Conservation (phyloP, 2,888 invertebrate genomes). For the Nomada flava region DNA sequence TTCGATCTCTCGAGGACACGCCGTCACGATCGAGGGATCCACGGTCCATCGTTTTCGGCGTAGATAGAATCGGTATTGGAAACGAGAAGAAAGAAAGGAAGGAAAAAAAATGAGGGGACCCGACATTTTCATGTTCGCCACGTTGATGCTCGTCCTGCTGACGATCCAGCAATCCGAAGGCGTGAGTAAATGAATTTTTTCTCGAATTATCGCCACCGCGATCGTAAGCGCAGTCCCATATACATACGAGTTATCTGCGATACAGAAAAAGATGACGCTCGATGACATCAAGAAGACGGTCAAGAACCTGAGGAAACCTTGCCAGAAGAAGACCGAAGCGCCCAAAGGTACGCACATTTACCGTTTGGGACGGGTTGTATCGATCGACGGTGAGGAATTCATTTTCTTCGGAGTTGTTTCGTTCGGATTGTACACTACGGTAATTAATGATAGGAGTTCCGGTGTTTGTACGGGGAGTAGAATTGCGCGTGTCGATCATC, state of each 20-base stretch:
- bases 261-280: conserved; percentile 75
- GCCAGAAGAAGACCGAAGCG: conserved; percentile 87
- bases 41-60: not conserved
- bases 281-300: conserved; percentile 88
- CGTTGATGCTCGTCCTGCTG: conserved; percentile 25
- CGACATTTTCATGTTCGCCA: conserved; percentile 22
- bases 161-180: conserved; percentile 45
- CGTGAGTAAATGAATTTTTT: conserved; percentile 53
- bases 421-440: too few relatives aligned
- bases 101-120: conserved; percentile 33
- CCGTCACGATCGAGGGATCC: not conserved
- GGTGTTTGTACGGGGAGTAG: too few relatives aligned
- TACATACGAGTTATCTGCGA: not conserved
- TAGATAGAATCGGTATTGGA: not conserved
- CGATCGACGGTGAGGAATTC: too few relatives aligned
- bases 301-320: conserved; percentile 88
- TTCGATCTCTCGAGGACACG: conserved; percentile 5
- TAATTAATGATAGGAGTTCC: too few relatives aligned
- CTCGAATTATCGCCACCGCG: not conserved
- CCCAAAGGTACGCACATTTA: conserved; percentile 31
- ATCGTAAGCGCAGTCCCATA: not conserved
- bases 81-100: not conserved
- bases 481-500: too few relatives aligned
- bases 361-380: not conserved
- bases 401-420: not conserved